A percentile compares a stretch with the other conserved stretches of the same genome.
phyloP scores from a whole-genome alignment of 2,888 invertebrate genomes.

The Bombyx huttoni region DNA sequence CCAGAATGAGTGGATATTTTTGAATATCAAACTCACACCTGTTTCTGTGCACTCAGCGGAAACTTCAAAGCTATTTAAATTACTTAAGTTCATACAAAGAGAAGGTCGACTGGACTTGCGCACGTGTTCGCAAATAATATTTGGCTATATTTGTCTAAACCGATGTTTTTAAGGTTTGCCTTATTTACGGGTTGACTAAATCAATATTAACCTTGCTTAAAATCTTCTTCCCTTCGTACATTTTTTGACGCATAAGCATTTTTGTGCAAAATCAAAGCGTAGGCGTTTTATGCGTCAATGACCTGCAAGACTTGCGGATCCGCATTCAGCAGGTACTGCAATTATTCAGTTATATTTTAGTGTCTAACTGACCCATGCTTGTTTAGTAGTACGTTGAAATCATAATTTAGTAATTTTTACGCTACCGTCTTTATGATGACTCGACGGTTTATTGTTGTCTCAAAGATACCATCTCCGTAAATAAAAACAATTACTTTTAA shows the following conservation, averaged over 20 bases:
- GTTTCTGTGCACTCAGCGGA: conserved; percentile 43
- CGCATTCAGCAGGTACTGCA: conserved; percentile 58
- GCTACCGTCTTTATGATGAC: background rate
- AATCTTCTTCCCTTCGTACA: background rate
- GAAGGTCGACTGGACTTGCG: conserved; percentile 44
- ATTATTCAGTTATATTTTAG: conserved; percentile 18
- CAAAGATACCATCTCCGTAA: background rate
- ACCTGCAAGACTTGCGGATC: conserved; percentile 67
- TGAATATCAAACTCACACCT: conserved; percentile 10
- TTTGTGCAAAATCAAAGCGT: conserved; percentile 45
- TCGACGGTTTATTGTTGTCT: background rate
- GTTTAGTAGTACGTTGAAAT: background rate
- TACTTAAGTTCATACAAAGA: conserved; percentile 39
- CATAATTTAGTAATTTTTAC: background rate
- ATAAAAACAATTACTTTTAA: background rate
- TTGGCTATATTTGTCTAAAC: conserved; percentile 37
- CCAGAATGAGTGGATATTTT: background rate
- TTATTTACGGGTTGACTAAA: background rate
- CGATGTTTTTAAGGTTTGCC: conserved; percentile 19
- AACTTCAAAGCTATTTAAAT: conserved; percentile 49
- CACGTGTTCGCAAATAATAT: conserved; percentile 59
- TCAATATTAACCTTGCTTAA: background rate
- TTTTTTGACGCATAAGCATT: conserved; percentile 18
- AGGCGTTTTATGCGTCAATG: conserved; percentile 67
- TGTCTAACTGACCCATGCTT: background rate